Conservation (phyloP, 2,113 vertebrate genomes). For the Tupaia tana region DNA sequence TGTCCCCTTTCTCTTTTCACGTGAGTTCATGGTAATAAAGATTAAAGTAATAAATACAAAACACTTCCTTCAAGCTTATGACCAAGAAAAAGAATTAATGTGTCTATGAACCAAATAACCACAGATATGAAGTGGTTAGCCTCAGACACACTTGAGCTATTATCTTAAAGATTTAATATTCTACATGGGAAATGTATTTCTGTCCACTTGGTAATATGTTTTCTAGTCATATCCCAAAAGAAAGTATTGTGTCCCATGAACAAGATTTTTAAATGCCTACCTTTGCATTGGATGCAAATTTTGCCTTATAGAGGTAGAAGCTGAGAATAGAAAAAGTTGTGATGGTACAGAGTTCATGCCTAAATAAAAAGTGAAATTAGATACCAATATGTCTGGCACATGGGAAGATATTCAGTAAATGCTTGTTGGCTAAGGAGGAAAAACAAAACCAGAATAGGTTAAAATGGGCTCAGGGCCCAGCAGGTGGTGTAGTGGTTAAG, state of each 20-base stretch:
- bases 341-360: not conserved
- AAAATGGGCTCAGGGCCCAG: not conserved
- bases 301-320: not conserved
- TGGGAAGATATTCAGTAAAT: not conserved
- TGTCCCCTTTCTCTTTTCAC: not conserved
- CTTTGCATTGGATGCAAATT: not conserved
- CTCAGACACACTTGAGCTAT: not conserved
- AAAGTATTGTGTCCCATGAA: not conserved
- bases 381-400: not conserved
- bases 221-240: not conserved
- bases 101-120: not conserved
- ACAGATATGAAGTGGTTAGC: not conserved
- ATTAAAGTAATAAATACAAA: not conserved
- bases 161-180: constrained; percentile 16
- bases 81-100: not conserved
- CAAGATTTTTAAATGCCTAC: not conserved
- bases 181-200: not conserved
- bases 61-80: not conserved
- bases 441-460: not conserved
- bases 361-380: not conserved
- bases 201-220: not conserved
- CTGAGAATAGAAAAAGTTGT: not conserved
- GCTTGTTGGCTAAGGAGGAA: not conserved
- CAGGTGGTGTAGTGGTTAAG: too few relatives aligned
- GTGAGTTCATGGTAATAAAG: not conserved